phyloP scores from a whole-genome alignment of 1,140 invertebrate species.

The Hycleus phaleratus region DNA sequence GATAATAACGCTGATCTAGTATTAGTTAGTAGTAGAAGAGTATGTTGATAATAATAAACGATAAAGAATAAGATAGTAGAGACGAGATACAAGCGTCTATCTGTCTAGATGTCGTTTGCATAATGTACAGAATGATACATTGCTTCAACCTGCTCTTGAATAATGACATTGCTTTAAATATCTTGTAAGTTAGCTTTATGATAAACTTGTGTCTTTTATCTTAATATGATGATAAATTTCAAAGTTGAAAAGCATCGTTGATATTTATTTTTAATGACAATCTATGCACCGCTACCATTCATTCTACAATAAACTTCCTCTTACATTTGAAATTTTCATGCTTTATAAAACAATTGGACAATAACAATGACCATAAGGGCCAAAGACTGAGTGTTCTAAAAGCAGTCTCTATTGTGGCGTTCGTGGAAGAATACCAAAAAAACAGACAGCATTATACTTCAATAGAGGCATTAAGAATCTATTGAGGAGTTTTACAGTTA shows the following conservation, averaged over 20 bases:
- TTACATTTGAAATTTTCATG: too few species aligned
- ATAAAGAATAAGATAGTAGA: background rate
- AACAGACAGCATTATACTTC: background rate
- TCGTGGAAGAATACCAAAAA: background rate
- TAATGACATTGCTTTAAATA: slow-evolving; percentile 26
- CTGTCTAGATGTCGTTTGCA: slow-evolving; percentile 7
- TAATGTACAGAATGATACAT: slow-evolving; percentile 25
- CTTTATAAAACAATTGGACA: background rate
- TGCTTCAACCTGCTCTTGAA: slow-evolving; percentile 25
- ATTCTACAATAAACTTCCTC: slow-evolving; percentile 2
- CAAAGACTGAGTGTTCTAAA: background rate
- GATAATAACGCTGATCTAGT: too few species aligned
- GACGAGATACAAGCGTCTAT: slow-evolving; percentile 10
- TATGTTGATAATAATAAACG: too few species aligned
- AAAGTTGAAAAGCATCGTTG: slow-evolving; percentile 8
- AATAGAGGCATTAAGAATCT: background rate
- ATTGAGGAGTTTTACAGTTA: background rate
- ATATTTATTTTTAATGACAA: slow-evolving; percentile 22
- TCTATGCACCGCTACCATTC: slow-evolving; percentile 14
- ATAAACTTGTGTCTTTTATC: slow-evolving; percentile 17
- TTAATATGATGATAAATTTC: slow-evolving; percentile 26
- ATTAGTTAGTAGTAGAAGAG: too few species aligned
- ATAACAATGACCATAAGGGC: background rate
- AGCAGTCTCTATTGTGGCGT: too few species aligned
- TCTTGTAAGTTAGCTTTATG: slow-evolving; percentile 24